Conservation (phyloP, 1,140 invertebrate species). For the Diorhabda carinulata region DNA sequence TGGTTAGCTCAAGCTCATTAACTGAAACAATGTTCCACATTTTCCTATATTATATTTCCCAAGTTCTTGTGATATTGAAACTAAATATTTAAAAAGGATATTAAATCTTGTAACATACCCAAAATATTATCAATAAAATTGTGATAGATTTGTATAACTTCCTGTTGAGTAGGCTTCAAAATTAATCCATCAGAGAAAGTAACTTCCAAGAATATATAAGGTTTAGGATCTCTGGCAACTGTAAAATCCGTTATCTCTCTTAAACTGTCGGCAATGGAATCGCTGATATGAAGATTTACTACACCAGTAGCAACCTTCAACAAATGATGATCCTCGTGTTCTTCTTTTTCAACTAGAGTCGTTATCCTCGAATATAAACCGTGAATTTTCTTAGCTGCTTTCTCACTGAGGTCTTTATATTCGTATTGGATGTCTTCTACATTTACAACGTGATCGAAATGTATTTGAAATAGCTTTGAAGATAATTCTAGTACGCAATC, state of each 20-base stretch:
- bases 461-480: constrained; percentile 22
- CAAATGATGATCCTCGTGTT: constrained; percentile 12
- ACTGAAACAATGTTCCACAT: no score
- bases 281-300: constrained; percentile 31
- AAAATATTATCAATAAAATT: constrained; percentile 31
- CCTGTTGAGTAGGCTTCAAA: constrained; percentile 23
- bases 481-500: constrained; percentile 55
- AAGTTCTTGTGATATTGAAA: not conserved
- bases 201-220: constrained; percentile 31
- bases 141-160: constrained; percentile 22
- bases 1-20: no score
- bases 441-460: constrained; percentile 48
- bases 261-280: constrained; percentile 29
- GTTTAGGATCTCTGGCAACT: constrained; percentile 16
- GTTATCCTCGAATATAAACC: constrained; percentile 31
- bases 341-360: constrained; percentile 24
- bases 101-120: not conserved
- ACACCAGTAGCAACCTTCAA: constrained; percentile 31
- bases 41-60: constrained; percentile 17
- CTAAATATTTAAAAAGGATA: no score
- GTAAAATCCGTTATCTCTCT: constrained; percentile 29
- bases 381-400: constrained; percentile 19
- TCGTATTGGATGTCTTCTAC: constrained; percentile 51
- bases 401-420: constrained; percentile 43
- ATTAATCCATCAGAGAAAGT: constrained; percentile 26